A percentile compares a stretch with the other conserved stretches of the same genome.
Conservation (phyloP, 2,888 invertebrate species). For the Allacma fusca region DNA sequence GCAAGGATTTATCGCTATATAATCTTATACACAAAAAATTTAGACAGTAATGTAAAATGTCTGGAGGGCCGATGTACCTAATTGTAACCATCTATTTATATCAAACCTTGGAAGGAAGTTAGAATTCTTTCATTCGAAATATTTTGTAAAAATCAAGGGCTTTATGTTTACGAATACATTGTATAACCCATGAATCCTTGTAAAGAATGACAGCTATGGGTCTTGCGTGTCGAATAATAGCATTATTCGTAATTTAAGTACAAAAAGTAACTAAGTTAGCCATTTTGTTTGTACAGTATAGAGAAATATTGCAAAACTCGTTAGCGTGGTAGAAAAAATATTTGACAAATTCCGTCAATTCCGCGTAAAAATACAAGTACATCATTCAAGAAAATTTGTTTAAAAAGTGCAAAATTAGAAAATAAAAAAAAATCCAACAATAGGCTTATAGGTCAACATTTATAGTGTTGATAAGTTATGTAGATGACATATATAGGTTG, state of each 20-base stretch:
- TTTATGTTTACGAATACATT: background rate
- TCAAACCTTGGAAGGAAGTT: background rate
- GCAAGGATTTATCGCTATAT: background rate
- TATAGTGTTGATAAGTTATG: slow-evolving; percentile 1
- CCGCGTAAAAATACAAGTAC: background rate
- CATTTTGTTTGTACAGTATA: slow-evolving; percentile 31
- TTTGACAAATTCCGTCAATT: background rate
- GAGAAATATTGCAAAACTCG: slow-evolving; percentile 7
- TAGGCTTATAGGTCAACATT: background rate
- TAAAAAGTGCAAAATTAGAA: slow-evolving; percentile 20
- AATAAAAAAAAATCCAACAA: slow-evolving; percentile 18
- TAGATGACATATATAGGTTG: slow-evolving; percentile 5
- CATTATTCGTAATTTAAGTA: slow-evolving; percentile 53
- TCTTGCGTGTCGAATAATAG: slow-evolving; percentile 39
- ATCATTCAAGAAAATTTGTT: background rate
- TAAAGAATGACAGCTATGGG: background rate
- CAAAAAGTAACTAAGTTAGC: slow-evolving; percentile 50
- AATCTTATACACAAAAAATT: background rate
- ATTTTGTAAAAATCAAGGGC: background rate
- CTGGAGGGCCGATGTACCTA: background rate
- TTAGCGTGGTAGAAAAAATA: background rate
- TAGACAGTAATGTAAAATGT: background rate
- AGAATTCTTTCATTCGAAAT: background rate
- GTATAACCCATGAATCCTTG: background rate
- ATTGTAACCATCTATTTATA: background rate